A percentile compares a stretch with the other conserved stretches of the same genome.
These are phyloP conservation scores for Andrena dorsata DNA, from an alignment of 2,888 invertebrate species.

Conservation along the genomic window DNA sequence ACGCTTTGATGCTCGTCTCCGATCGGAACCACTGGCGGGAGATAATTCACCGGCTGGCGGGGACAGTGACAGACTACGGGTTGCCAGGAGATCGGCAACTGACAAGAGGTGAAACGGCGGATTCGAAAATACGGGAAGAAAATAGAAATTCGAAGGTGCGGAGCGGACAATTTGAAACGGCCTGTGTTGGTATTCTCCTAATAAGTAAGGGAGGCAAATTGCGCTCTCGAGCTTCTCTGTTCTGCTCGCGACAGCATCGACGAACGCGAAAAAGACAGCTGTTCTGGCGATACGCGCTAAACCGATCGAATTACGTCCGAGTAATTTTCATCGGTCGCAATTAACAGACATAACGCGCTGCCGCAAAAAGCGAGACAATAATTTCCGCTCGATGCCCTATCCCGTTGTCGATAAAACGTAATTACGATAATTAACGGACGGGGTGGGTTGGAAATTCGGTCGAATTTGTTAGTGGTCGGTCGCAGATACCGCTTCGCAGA, in stretches of 20 bases:
- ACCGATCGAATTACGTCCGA: constrained; percentile 39
- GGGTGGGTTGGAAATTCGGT: constrained; percentile 38
- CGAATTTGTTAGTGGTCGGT: constrained; percentile 36
- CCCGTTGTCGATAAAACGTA: constrained; percentile 59
- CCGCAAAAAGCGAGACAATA: constrained; percentile 56
- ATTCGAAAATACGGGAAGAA: constrained; percentile 16
- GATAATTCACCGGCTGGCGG: constrained; percentile 7
- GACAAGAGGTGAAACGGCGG: constrained; percentile 7
- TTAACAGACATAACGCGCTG: constrained; percentile 37
- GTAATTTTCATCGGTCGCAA: constrained; percentile 51
- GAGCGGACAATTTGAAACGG: no score
- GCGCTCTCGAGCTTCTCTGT: no score
- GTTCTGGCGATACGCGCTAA: constrained; percentile 20
- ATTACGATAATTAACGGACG: constrained; percentile 56
- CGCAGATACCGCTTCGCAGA: background rate
- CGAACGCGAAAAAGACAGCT: constrained; percentile 22
- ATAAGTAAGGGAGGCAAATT: no score
- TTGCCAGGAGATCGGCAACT: background rate
- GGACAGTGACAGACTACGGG: background rate
- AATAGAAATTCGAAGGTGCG: no score
- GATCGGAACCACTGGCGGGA: background rate
- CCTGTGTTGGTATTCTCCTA: background rate
- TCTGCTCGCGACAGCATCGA: constrained; percentile 1
- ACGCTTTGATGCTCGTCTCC: background rate
- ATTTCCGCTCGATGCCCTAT: constrained; percentile 41